Conservation (phyloP, 2,888 invertebrate species). For the Drosophila setosimentum region DNA sequence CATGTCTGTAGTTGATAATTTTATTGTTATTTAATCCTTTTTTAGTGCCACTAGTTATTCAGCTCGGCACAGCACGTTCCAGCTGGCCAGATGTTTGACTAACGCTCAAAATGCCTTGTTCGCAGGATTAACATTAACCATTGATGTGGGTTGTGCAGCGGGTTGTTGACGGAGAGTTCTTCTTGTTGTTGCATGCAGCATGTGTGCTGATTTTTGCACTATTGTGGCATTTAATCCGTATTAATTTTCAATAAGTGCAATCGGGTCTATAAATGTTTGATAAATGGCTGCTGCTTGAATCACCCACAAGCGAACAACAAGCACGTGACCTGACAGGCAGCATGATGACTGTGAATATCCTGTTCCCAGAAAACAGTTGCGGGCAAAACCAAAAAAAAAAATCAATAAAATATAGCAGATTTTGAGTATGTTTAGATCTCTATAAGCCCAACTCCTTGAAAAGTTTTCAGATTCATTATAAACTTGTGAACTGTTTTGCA, state of each 20-base stretch:
- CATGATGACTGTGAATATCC: constrained; percentile 24
- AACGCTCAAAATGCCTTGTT: constrained; percentile 70
- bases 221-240: constrained; percentile 73
- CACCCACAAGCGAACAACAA: constrained; percentile 10
- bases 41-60: constrained; percentile 42
- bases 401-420: not conserved
- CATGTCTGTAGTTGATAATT: constrained; percentile 43
- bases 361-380: constrained; percentile 16
- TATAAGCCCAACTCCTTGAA: not conserved
- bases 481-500: not conserved
- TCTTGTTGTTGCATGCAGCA: constrained; percentile 25
- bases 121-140: constrained; percentile 65
- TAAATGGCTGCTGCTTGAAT: constrained; percentile 55
- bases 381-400: not conserved
- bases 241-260: constrained; percentile 79
- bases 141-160: constrained; percentile 38
- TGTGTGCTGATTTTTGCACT: constrained; percentile 74
- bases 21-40: constrained; percentile 74
- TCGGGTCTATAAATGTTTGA: constrained; percentile 68
- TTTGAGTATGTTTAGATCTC: not conserved
- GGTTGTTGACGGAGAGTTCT: constrained; percentile 11
- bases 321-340: constrained; percentile 42
- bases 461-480: not conserved
- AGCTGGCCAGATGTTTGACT: constrained; percentile 68
- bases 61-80: constrained; percentile 34